Percentiles rank a stretch among this genome's conserved stretches.
Conservation (phyloP, 2,113 vertebrate species). For the Amphiprion percula region DNA sequence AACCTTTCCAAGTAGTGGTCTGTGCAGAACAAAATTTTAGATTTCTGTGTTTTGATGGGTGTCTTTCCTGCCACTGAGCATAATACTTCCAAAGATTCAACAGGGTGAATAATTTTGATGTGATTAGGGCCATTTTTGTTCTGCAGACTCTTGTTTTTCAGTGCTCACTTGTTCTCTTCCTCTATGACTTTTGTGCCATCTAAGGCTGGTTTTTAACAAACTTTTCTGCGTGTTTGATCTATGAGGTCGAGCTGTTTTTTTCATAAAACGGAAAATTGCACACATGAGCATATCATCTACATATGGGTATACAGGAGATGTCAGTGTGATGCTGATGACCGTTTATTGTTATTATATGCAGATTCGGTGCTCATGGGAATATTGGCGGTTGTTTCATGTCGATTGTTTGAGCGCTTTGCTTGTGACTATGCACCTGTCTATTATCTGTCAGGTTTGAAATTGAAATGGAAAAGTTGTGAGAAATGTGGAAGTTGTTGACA, state of each 20-base stretch:
- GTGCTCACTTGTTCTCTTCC: background rate
- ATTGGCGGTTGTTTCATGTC: no score
- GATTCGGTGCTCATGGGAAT: background rate
- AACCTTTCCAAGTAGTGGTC: background rate
- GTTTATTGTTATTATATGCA: background rate
- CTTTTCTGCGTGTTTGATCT: conserved; percentile 4
- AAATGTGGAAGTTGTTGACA: no score
- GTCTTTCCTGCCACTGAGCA: background rate
- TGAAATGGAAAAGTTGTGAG: no score
- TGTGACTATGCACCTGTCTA: no score
- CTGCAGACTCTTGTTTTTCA: background rate
- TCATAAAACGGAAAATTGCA: no score
- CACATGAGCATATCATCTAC: background rate
- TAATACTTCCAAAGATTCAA: background rate
- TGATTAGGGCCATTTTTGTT: no score
- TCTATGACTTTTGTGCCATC: background rate
- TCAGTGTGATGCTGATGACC: background rate
- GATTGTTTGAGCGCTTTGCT: no score
- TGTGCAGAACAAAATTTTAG: background rate
- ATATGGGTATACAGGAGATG: background rate
- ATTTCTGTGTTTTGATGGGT: background rate
- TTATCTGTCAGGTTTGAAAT: no score
- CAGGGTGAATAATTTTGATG: no score
- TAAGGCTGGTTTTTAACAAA: background rate
- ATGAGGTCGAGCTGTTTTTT: background rate